Percentiles rank a stretch among this genome's conserved stretches.
These are phyloP conservation scores for Diceros bicornis DNA, from an alignment of 2,797 vertebrate genomes.

Conservation along the genomic window DNA sequence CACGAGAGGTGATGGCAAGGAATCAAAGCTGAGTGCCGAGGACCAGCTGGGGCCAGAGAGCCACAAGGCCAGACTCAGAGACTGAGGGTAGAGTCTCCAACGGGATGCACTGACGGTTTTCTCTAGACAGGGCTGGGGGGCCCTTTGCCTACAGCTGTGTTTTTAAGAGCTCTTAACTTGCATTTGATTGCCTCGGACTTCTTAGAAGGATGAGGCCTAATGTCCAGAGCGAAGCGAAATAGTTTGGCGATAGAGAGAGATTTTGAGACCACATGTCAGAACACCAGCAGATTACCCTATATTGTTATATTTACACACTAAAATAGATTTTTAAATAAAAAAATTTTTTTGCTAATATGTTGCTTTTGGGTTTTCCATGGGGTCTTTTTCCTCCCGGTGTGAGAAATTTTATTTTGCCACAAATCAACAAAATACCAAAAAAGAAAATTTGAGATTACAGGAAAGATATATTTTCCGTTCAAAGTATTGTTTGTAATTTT, in stretches of 20 bases:
- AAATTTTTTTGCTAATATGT: background rate
- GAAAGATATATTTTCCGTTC: background rate
- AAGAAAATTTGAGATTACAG: background rate
- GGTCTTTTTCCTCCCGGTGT: background rate
- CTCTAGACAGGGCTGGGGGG: background rate
- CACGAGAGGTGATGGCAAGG: background rate
- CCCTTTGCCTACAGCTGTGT: background rate
- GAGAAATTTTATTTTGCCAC: slow-evolving; percentile 21
- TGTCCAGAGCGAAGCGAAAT: background rate
- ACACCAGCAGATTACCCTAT: background rate
- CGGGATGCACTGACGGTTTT: background rate
- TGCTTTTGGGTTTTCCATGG: background rate
- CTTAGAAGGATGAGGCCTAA: background rate
- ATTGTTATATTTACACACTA: slow-evolving; percentile 13
- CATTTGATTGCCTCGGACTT: background rate
- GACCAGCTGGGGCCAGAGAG: background rate
- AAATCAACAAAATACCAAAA: background rate
- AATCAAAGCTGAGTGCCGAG: background rate
- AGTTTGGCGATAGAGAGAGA: background rate
- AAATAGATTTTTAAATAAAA: background rate
- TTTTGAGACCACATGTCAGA: background rate
- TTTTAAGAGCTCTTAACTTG: background rate
- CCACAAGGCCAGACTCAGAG: background rate
- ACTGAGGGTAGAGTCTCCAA: background rate
- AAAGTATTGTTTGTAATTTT: slow-evolving; percentile 39